Conservation (phyloP, 2,797 vertebrate species). For the Gobio occitaniae region DNA sequence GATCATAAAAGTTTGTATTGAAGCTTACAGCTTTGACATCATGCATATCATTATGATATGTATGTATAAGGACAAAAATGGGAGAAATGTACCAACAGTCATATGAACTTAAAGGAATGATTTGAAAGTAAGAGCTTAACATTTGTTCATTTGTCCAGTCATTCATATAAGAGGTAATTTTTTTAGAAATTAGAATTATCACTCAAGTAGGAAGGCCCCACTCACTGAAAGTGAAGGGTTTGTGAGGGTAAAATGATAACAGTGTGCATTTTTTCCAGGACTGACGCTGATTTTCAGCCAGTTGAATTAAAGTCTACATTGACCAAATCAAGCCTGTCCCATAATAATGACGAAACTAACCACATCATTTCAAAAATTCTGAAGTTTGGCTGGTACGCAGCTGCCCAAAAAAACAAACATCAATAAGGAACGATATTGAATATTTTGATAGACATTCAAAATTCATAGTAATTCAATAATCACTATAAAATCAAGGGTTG, state of each 20-base stretch:
- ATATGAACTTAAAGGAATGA: conserved; percentile 15
- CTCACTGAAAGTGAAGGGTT: conserved; percentile 9
- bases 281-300: not conserved
- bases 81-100: not conserved
- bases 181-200: conserved; percentile 16
- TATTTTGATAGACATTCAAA: not conserved
- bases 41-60: conserved; percentile 27
- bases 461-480: not conserved
- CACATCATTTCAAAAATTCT: not conserved
- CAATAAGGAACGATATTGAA: not conserved
- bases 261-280: not conserved
- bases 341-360: not conserved
- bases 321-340: not conserved
- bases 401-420: not conserved
- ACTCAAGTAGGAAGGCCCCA: conserved; percentile 11
- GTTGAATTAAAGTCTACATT: conserved; percentile 19
- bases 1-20: conserved; percentile 12
- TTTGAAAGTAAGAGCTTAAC: conserved; percentile 33
- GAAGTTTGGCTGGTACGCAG: conserved; percentile 15
- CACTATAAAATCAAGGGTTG: not conserved
- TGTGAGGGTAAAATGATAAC: conserved; percentile 6
- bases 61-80: not conserved
- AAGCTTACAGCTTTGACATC: conserved; percentile 14
- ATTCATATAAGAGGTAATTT: conserved; percentile 1
- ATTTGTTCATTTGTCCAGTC: conserved; percentile 28